Base-by-base conservation (phyloP, 2,113 vertebrate species). In the Tetrax tetrax region DNA sequence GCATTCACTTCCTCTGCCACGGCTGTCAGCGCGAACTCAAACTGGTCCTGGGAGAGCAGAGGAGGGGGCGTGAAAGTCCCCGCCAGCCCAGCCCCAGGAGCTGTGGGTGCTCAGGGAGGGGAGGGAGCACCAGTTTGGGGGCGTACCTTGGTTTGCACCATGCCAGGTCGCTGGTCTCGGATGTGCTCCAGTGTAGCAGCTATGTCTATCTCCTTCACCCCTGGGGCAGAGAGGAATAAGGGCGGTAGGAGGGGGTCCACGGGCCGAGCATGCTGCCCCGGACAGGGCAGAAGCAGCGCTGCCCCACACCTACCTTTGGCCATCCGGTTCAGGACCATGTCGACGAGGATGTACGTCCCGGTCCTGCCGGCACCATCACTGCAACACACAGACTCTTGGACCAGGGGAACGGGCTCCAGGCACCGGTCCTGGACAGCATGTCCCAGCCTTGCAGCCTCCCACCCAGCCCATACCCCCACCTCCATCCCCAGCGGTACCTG, bases 321-420 rank as follows among this genome's bases (percentile, higher is more conserved):
- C 99, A 99, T 99, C 87, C 99, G 99, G 97, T 99, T 99, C 84
- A 99, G 98, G 76, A 99, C 99, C 99, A 99, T 99, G 97, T 99
- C 99, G 0, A 99, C 98, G 17, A 99, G 99, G 93, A 99, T 99
- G 89, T 99, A 99, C 0, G 99, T 99, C 47, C 99, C 99, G 1
- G 99, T 98, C 94, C 99, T 98, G 70, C 98, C 98, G 3, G 99
- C 99, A 7, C 99, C 99, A 0, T 99, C 98, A 71, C 99, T 99
- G 98, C 60, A 97, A 97, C 81, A 97, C 81, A 90, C 41, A 71
- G 38, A 95, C 0, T 6, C n/a, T 88, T 71, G 53, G 22, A 51
- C 14, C 24, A 37, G 27, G n/a, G 45, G 6, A 23, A 17, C 1
- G 9, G 31, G 23, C 45, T 60, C 21, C 60, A 24, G n/a, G 21